phyloP scores from a whole-genome alignment of 1,140 invertebrate species.

The Drosophila parvula region DNA sequence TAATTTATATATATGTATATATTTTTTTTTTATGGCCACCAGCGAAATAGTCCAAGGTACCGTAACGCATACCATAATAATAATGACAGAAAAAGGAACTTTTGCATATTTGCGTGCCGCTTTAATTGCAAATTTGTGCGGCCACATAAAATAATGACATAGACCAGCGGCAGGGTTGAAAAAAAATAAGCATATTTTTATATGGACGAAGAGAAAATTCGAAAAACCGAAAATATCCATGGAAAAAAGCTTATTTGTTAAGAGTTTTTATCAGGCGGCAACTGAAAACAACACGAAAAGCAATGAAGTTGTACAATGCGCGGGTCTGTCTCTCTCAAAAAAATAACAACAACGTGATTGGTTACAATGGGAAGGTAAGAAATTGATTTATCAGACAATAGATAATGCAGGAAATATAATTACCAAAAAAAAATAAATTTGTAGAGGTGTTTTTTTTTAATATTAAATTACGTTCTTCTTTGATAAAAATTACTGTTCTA shows the following conservation, averaged over 20 bases:
- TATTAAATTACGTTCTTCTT: not conserved
- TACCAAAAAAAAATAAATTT: not conserved
- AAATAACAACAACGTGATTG: slow-evolving; percentile 19
- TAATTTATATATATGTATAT: slow-evolving; percentile 9
- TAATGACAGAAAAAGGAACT: not conserved
- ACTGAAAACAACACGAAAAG: slow-evolving; percentile 39
- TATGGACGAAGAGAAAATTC: not conserved
- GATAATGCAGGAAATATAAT: not conserved
- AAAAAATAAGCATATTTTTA: slow-evolving; percentile 20
- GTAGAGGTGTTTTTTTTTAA: too few relatives aligned
- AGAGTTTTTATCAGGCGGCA: slow-evolving; percentile 43
- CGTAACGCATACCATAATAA: not conserved
- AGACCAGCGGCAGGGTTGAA: not conserved
- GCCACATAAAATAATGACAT: slow-evolving; percentile 51
- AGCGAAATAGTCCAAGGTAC: slow-evolving; percentile 15
- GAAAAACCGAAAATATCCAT: slow-evolving; percentile 19
- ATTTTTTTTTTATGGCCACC: slow-evolving; percentile 41
- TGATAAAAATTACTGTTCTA: too few relatives aligned
- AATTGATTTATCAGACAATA: not conserved
- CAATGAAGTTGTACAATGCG: slow-evolving; percentile 7
- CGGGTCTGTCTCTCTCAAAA: not conserved
- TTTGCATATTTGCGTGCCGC: slow-evolving; percentile 37
- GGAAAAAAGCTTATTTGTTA: slow-evolving; percentile 61
- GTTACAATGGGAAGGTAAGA: slow-evolving; percentile 29
- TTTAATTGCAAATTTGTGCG: slow-evolving; percentile 62